A percentile compares a stretch with the other conserved stretches of the same genome.
phyloP scores from a whole-genome alignment of 1,140 invertebrate genomes.

The Drosophila funebris region DNA sequence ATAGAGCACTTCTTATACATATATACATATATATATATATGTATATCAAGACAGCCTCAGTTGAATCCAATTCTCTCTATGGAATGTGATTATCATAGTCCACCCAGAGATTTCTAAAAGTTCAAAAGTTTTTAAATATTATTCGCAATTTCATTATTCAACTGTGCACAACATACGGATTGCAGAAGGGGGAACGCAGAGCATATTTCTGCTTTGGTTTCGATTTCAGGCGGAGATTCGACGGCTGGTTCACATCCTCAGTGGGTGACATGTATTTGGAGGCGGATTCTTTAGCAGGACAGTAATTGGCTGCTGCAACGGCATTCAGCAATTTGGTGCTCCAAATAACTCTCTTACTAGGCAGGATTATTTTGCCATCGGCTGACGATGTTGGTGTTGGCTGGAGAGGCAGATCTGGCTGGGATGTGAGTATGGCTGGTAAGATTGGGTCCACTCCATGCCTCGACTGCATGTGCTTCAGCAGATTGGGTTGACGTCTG shows the following conservation, averaged over 20 bases:
- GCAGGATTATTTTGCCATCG: background rate
- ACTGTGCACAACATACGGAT: conserved; percentile 53
- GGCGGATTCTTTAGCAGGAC: conserved; percentile 31
- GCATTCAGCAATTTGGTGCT: conserved; percentile 45
- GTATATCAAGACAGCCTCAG: background rate
- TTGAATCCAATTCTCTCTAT: background rate
- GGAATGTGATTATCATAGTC: conserved; percentile 25
- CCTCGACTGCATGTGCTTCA: conserved; percentile 19
- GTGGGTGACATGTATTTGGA: conserved; percentile 37
- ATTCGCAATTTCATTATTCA: background rate
- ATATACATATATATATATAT: too few species aligned
- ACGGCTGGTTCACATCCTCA: background rate
- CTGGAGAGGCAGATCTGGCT: background rate
- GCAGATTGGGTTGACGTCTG: conserved; percentile 16
- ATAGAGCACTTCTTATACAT: too few species aligned
- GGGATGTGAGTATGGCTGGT: background rate
- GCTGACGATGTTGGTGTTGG: background rate
- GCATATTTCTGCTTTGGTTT: conserved; percentile 40
- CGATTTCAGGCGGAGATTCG: background rate
- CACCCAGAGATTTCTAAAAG: conserved; percentile 56
- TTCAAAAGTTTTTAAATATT: background rate
- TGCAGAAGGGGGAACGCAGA: conserved; percentile 52
- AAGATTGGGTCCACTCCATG: background rate
- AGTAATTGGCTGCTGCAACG: conserved; percentile 50
- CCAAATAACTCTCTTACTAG: conserved; percentile 18